phyloP scores from a whole-genome alignment of 2,797 vertebrate genomes.

The Chloroceryle amazona region DNA sequence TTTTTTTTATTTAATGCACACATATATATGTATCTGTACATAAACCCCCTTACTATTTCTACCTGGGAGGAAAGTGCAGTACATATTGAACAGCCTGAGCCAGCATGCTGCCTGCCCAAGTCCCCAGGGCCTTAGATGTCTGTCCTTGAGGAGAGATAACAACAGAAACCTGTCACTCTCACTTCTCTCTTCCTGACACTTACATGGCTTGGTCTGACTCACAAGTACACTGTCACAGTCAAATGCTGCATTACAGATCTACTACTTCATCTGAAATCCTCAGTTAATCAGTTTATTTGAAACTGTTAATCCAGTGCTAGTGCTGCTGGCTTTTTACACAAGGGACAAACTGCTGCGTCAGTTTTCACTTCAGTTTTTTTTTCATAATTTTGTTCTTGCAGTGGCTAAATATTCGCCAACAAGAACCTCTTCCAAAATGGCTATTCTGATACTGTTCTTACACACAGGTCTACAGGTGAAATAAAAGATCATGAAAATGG shows the following conservation, averaged over 20 bases:
- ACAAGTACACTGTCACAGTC: not conserved
- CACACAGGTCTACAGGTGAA: not conserved
- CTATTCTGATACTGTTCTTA: not conserved
- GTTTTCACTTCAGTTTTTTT: not conserved
- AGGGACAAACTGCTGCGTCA: not conserved
- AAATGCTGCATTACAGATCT: not conserved
- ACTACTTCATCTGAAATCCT: not conserved
- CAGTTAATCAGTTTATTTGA: not conserved
- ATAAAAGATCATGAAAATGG: not conserved
- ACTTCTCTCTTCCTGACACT: not conserved
- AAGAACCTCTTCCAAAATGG: not conserved
- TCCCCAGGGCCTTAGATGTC: not conserved
- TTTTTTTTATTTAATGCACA: too few relatives aligned
- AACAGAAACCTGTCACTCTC: not conserved
- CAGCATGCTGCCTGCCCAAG: rapidly evolving
- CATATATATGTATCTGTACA: not conserved
- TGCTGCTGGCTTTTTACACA: not conserved
- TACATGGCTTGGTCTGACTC: not conserved
- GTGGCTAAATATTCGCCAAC: not conserved
- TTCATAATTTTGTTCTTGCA: not conserved
- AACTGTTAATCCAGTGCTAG: not conserved
- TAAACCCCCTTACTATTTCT: not conserved
- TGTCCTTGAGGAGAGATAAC: not conserved
- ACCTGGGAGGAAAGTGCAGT: not conserved
- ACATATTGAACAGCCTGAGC: not conserved